Evolutionary conservation across 2,113 vertebrate genomes (phyloP).

Genomic region (Ceyx cyanopectus): DNA sequence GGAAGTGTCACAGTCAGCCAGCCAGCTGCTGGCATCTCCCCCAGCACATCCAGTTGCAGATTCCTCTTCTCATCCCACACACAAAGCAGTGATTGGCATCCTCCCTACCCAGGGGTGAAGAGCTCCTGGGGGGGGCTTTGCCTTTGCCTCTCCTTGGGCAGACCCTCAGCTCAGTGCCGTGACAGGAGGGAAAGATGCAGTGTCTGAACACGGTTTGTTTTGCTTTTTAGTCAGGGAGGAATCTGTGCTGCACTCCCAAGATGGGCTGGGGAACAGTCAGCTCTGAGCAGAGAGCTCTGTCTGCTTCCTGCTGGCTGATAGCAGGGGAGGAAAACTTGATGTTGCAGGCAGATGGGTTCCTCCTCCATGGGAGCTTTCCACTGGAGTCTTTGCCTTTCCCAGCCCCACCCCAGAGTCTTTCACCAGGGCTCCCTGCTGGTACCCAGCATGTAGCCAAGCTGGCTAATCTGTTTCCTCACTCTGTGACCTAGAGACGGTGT

Average conservation of each 20-base stretch:
- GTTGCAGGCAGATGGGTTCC: background rate
- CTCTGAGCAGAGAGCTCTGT: background rate
- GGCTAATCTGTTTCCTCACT: background rate
- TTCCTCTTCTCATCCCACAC: background rate
- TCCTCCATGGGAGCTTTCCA: background rate
- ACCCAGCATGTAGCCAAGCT: background rate
- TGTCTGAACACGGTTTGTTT: background rate
- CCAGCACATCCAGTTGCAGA: background rate
- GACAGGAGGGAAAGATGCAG: background rate
- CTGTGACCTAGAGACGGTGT: background rate
- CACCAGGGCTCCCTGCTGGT: background rate
- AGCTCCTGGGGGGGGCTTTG: background rate
- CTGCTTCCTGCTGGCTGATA: background rate
- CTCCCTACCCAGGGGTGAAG: background rate
- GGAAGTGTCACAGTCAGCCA: background rate
- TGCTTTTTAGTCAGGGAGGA: background rate
- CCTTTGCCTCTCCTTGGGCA: background rate
- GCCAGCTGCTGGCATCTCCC: background rate
- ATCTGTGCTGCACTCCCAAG: background rate
- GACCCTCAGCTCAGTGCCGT: background rate
- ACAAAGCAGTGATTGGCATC: accelerated
- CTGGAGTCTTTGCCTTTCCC: background rate
- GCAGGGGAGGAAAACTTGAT: background rate
- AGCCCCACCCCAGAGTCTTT: background rate
- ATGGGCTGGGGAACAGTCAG: background rate